Percentiles rank a stretch among this genome's conserved stretches.
Evolutionary conservation across 2,797 vertebrate genomes (phyloP).

Genomic region (Lepilemur ruficaudatus): DNA sequence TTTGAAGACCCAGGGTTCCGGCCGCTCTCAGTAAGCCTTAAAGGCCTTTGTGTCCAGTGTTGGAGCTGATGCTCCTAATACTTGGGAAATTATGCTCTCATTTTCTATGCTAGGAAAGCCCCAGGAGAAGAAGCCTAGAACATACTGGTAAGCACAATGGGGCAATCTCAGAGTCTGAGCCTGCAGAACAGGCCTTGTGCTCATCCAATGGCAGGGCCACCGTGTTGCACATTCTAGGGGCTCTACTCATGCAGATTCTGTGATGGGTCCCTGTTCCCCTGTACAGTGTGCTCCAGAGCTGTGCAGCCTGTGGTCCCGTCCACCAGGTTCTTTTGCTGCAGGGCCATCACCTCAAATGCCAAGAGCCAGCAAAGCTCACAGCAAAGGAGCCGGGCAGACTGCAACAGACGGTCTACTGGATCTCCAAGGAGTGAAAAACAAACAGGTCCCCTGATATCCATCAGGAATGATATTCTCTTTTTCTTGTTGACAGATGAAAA

Average conservation of each 20-base stretch:
- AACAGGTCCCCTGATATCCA: background rate
- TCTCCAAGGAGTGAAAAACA: background rate
- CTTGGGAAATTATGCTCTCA: background rate
- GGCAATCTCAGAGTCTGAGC: background rate
- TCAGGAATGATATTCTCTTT: background rate
- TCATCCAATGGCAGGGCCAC: too few relatives aligned
- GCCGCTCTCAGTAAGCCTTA: background rate
- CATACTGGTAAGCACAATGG: background rate
- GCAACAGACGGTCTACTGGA: background rate
- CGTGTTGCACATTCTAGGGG: background rate
- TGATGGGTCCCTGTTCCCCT: background rate
- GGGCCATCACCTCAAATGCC: background rate
- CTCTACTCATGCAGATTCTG: background rate
- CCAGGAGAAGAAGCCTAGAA: background rate
- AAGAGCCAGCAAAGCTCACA: background rate
- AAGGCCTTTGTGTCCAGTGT: background rate
- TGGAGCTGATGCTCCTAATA: background rate
- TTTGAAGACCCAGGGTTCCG: background rate
- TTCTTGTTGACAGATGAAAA: background rate
- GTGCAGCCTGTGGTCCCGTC: background rate
- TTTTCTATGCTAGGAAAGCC: background rate
- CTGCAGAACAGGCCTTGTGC: background rate
- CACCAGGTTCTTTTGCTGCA: background rate
- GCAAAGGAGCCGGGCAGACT: background rate
- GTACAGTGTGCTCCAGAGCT: background rate